Evolutionary conservation across 2,113 vertebrate genomes (phyloP), one percentile per base, ranked within the genome.

Genomic region (Siphamia tubifer): DNA sequence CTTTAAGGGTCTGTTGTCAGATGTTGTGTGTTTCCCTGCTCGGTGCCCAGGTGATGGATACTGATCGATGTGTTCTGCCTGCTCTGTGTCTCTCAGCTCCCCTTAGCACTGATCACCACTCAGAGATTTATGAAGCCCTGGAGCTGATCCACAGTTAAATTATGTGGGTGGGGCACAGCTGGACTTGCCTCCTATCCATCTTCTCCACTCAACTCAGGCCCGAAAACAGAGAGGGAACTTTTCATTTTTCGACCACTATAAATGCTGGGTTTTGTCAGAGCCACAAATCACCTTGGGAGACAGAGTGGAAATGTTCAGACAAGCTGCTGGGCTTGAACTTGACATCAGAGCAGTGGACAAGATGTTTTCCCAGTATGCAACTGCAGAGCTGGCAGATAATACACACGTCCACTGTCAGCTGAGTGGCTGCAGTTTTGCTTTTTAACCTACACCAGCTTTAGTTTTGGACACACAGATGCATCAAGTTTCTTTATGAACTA

Each of bases 121-220:
- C 20, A 0, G 36, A 63, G 77, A 87, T 81, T 88, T 82, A 85
- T 74, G 74, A 76, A 67, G 68, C 83, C 83, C 27, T 5, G 48
- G 56, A 79, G 84, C 55, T 61, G 44, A 72, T 56, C 39, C 36
- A 52, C 35, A 60, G 68, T 61, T 70, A 88, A 58, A 88, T 88
- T 87, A 87, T 74, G 75, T 83, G 84, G 88, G 90, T 53, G 81
- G 63, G 63, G 70, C 68, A 40, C 76, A 84, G 81, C 81, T 70
- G 84, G 81, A 79, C 83, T 56, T 45, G 15, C 20, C 65, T 65
- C 42, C 64, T 40, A 85, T 86, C 75, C 79, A 87, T 89, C 88
- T 83, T 85, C 49, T 28, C 61, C 62, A 56, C 73, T 82, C 71
- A 73, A 61, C 74, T 58, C 51, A 1, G 3, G 16, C 24, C 56